Percentiles rank a stretch among this genome's conserved stretches.
Evolutionary conservation across 37 sponge, comb jelly and placozoan species (phyloP).

Genomic region (Amphimedon queenslandica): DNA sequence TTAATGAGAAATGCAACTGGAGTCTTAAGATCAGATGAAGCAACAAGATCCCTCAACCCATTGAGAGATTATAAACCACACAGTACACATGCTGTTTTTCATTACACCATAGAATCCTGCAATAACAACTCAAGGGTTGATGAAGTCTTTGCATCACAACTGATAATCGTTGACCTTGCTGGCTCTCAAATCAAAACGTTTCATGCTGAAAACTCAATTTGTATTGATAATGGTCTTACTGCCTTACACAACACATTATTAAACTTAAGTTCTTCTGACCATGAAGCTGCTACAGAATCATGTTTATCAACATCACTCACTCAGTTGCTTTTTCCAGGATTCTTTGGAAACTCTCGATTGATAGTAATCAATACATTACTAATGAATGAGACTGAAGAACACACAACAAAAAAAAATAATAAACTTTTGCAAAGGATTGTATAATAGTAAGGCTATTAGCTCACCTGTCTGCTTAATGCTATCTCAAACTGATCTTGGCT

Average conservation of each 20-base stretch:
- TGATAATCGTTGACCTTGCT: conserved; percentile 47
- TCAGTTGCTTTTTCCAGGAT: conserved; percentile 37
- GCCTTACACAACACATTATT: conserved; percentile 19
- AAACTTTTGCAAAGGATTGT: no score
- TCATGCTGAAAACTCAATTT: neutral
- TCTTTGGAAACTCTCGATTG: conserved; percentile 36
- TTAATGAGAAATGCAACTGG: conserved; percentile 75
- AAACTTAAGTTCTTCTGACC: neutral
- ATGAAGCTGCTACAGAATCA: neutral
- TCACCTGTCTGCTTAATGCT: no score
- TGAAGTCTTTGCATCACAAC: conserved; percentile 1
- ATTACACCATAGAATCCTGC: conserved; percentile 19
- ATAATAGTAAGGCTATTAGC: no score
- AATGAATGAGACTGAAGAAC: neutral
- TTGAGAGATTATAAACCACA: conserved; percentile 29
- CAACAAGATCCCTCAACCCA: neutral
- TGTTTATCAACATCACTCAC: conserved; percentile 30
- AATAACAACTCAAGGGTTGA: neutral
- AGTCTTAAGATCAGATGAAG: conserved; percentile 5
- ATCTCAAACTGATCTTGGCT: no score
- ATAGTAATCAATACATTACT: conserved; percentile 7
- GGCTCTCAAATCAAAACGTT: conserved; percentile 25
- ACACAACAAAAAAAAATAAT: no score
- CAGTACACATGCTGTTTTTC: conserved; percentile 51
- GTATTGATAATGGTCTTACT: conserved; percentile 21